Base-by-base conservation (phyloP, 2,797 vertebrate genomes). In the Chaunax sp. region DNA sequence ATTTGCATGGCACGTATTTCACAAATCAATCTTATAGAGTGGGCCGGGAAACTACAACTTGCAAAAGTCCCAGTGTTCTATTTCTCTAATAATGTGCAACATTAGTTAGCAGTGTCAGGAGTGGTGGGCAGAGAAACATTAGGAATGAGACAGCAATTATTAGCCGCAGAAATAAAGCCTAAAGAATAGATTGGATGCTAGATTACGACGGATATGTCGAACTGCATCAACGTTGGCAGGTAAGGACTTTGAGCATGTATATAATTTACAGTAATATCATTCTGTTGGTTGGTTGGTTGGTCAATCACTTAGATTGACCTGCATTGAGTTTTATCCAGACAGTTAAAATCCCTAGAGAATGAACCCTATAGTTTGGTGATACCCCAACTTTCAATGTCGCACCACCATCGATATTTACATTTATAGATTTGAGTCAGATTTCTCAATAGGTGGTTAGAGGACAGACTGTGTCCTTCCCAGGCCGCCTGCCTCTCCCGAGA, bases 31-130 rank as follows among this genome's bases (percentile, higher is more conserved):
- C 58, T 38, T 33, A 53, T 6, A 46, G 15, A 19, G 56, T 20
- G 6, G 35, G 59, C 28, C 51, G 52, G 2, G 33, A n/a, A 22
- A 46, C n/a, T 26, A 25, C 26, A 44, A 56, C 46, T 38, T 20
- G 43, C 47, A 40, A 40, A 40, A 50, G 20, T 3, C 19, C 40
- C 12, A 18, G 22, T 38, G 45, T 30, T 69, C 26, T 59, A 59
- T 43, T 19, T 59, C 50, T 54, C 44, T 35, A 57, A 37, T 14
- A 61, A 46, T 44, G 57, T 63, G 61, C 63, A 67, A 75, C 63
- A 67, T 75, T 75, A 75, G 58, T 63, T 54, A 63, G 41, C 51
- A 63, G 41, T 38, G 28, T 62, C 37, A 55, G 66, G 51, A 51
- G n/a, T 30, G 25, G 9, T 14, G 51, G 2, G 41, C 23, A 11